Percentiles rank a stretch among this genome's conserved stretches.
phyloP scores from a whole-genome alignment of 92 coral and sea anemone genomes.

The Anthopleura xanthogrammica region DNA sequence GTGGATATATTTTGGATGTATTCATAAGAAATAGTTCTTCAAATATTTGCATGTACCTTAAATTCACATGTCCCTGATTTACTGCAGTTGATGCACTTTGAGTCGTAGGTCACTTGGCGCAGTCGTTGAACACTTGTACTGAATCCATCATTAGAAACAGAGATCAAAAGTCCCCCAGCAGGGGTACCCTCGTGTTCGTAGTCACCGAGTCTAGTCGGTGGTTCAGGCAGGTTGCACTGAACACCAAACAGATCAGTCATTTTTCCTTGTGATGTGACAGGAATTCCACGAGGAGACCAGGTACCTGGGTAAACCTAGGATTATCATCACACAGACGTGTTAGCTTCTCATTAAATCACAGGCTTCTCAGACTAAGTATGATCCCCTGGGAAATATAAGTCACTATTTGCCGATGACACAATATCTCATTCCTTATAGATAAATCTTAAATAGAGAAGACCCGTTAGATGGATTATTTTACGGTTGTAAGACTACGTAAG shows the following conservation, averaged over 20 bases:
- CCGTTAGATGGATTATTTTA: no score
- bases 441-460: no score
- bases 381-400: no score
- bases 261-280: constrained; percentile 30
- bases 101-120: constrained; percentile 52
- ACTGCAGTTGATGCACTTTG: constrained; percentile 52
- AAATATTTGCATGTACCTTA: constrained; percentile 16
- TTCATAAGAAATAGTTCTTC: no score
- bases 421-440: no score
- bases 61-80: constrained; percentile 40
- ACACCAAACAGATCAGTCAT: constrained; percentile 51
- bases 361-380: no score
- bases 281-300: constrained; percentile 41
- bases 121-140: constrained; percentile 24
- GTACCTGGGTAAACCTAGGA: constrained; percentile 26
- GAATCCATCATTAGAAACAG: constrained; percentile 46
- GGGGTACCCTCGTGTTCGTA: constrained; percentile 32
- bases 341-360: no score
- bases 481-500: no score
- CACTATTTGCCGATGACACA: no score
- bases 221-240: constrained; percentile 45
- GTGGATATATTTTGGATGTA: no score
- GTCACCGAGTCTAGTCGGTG: constrained; percentile 31
- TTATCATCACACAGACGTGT: background rate
- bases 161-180: constrained; percentile 52